Evolutionary conservation across 2,888 invertebrate genomes (phyloP), one percentile per base, ranked within the genome.

Genomic region (Cosmia pyralina): DNA sequence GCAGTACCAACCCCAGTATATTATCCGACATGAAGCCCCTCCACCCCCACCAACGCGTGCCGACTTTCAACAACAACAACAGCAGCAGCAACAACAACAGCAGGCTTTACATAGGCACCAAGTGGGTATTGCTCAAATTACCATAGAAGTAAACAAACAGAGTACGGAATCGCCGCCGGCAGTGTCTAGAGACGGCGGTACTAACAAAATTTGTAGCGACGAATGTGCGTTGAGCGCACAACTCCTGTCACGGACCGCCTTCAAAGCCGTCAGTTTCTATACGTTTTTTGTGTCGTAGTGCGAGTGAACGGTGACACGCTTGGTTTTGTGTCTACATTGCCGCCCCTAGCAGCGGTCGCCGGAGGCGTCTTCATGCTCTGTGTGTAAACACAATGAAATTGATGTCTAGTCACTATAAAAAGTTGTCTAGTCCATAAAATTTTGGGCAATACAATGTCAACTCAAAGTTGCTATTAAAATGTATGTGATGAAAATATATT

Each of bases 1-100:
- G 81, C 96, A 94, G 79, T 96, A 96, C 85, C 96, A 94, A 82
- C 96, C 93, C 75, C 96, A 96, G 83, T 96, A 96, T 81, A 95
- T 96, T 67, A 96, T 96, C 66, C 93, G 95, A 15, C 96, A 95
- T 92, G 96, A 96, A 76, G 92, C 94, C 6, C 92, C 93, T 53
- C 86, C 91, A 34, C 91, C 93, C 64, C 90, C 93, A 73, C 90
- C 93, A 79, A 91, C 95, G 69, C 87, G 93, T 75, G 89, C 92
- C 38, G 92, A 94, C 69, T 94, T 93, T 75, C 94, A 94, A 82
- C 94, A 94, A 84, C 93, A 93, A 76, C 92, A 91, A 13, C 90
- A 88, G 13, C 91, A 90, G 38, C 38, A 38, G 4, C 38, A 38
- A 4, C 92, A 92, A 44, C 90, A 89, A 50, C 91, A 91, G 73